A percentile compares a stretch with the other conserved stretches of the same genome.
Evolutionary conservation across 2,113 vertebrate genomes (phyloP).

Genomic region (Erpornis zantholeuca): DNA sequence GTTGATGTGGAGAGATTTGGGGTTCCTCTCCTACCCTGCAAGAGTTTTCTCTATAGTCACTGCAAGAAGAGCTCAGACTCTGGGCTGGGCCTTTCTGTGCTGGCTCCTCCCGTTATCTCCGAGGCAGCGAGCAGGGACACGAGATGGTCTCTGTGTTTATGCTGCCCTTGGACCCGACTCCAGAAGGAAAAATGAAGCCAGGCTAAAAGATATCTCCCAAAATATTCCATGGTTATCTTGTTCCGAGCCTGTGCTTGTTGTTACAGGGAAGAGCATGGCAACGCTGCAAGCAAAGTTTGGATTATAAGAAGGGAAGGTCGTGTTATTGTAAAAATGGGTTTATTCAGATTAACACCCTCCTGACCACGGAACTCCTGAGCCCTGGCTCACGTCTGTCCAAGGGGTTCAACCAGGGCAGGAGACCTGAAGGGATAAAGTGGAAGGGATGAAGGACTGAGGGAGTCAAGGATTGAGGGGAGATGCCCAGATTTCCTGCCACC

Average conservation of each 20-base stretch:
- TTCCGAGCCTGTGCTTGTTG: not conserved
- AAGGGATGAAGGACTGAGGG: not conserved
- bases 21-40: not conserved
- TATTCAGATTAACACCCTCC: not conserved
- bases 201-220: not conserved
- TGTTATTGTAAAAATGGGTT: not conserved
- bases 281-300: not conserved
- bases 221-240: not conserved
- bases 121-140: not conserved
- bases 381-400: rapidly evolving
- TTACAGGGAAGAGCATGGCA: not conserved
- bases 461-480: not conserved
- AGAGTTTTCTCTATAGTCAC: not conserved
- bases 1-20: rapidly evolving
- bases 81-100: not conserved
- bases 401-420: not conserved
- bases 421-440: not conserved
- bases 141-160: not conserved
- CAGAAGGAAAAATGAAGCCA: not conserved
- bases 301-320: not conserved
- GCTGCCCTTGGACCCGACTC: not conserved
- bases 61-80: not conserved
- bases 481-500: not conserved
- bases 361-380: rapidly evolving
- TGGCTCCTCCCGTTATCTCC: rapidly evolving